These are phyloP conservation scores for Cranoglanis bouderius DNA, from an alignment of 2,113 vertebrate genomes.

Conservation along the genomic window DNA sequence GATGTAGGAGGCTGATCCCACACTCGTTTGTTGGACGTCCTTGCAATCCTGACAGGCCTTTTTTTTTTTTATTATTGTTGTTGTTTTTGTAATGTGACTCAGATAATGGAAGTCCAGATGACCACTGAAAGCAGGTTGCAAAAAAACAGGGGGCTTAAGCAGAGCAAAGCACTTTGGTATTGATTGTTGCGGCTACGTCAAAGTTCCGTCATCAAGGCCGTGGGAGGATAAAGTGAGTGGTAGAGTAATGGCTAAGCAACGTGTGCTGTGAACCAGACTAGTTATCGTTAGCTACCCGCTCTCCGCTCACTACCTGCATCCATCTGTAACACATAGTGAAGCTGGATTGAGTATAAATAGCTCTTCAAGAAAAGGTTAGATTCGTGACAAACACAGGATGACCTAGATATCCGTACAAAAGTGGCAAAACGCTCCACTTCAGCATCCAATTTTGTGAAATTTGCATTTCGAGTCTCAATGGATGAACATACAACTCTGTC, in stretches of 20 bases:
- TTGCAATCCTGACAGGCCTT: neutral
- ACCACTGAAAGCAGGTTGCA: constrained; percentile 13
- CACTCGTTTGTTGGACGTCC: neutral
- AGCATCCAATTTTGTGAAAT: neutral
- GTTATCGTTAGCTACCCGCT: neutral
- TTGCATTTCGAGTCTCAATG: neutral
- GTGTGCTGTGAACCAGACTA: constrained; percentile 7
- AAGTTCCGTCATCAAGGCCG: neutral
- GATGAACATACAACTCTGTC: neutral
- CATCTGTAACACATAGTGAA: neutral
- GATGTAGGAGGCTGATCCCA: constrained; percentile 16
- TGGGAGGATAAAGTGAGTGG: constrained; percentile 4
- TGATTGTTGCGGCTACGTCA: constrained; percentile 3
- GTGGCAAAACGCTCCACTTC: neutral
- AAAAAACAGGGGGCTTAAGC: neutral
- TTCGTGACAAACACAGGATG: constrained; percentile 34
- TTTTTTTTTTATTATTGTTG: neutral
- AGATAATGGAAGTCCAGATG: constrained; percentile 30
- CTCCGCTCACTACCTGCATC: neutral
- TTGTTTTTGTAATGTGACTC: constrained; percentile 24
- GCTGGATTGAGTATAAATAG: constrained; percentile 26
- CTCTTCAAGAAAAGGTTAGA: constrained; percentile 32
- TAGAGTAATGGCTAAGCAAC: neutral
- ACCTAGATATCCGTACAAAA: constrained; percentile 26
- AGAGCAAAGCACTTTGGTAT: neutral